Base-by-base conservation (phyloP, 2,113 vertebrate genomes). In the Neogobius melanostomus region DNA sequence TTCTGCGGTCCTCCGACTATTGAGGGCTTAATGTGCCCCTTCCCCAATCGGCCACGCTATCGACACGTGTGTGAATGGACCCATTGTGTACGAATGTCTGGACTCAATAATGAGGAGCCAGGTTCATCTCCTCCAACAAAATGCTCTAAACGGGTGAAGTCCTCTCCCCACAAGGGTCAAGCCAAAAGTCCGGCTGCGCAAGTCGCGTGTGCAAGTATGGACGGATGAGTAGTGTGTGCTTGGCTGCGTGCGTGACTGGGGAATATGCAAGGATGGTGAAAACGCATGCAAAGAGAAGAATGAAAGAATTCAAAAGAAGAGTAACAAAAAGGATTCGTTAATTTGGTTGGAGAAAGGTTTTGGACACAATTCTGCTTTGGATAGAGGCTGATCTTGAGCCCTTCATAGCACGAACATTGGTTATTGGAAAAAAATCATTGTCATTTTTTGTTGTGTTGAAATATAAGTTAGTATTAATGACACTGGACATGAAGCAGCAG, bases 401-500 rank as follows among this genome's bases (percentile, higher is more conserved):
- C 93, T 89, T 52, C 79, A 92, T 92, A 93, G 92, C 92, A 96
- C 91, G 91, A 94, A 91, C 90, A 86, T 85, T 85, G 87, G 82
- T 90, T 81, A 83, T 81, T 86, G 56, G 9, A 82, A 79, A 79
- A 84, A 89, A 75, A 71, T 59, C 73, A 82, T 83, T 62, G 78
- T 89, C 84, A 83, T 89, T 68, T 71, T 84, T 80, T 77, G 36
- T 81, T 89, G 76, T 82, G 82, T 83, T 82, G 88, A 79, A 81
- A 76, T 91, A 87, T 91, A 87, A 89, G 90, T 95, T 95, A 91
- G 95, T 96, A 96, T 95, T 94, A 93, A 91, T 91, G 93, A 98
- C 97, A 98, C 96, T 98, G 97, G 96, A 97, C 94, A 93, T 94
- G 94, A 92, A 94, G 94, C 93, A 94, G 94, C 93, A 94, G 94